phyloP scores from a whole-genome alignment of 2,797 vertebrate species.

The Coregonus ussuriensis region DNA sequence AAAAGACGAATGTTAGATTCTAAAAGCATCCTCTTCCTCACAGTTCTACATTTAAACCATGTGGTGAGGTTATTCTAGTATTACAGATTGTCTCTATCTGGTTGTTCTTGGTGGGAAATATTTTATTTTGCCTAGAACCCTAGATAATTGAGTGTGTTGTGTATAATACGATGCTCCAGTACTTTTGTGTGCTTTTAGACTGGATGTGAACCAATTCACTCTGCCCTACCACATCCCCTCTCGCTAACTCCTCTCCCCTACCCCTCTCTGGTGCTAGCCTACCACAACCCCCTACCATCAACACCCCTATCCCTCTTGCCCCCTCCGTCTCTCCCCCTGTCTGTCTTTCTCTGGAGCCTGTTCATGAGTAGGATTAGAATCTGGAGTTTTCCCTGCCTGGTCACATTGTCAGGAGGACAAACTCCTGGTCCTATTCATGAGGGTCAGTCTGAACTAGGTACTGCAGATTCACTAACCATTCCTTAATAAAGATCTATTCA shows the following conservation, averaged over 20 bases:
- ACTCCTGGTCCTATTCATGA: slow-evolving; percentile 34
- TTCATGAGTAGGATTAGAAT: background rate
- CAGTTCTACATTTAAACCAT: background rate
- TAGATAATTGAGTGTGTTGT: background rate
- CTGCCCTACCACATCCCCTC: background rate
- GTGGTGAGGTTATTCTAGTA: slow-evolving; percentile 6
- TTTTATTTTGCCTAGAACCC: background rate
- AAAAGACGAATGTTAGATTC: too few relatives aligned
- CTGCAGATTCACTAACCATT: background rate
- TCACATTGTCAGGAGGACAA: background rate
- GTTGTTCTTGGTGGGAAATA: background rate
- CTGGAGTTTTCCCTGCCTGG: background rate
- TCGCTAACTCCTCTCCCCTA: background rate
- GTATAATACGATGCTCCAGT: background rate
- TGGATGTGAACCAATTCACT: background rate
- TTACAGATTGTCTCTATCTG: background rate
- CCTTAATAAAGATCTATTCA: background rate
- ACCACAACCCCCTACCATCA: background rate
- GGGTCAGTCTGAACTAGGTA: slow-evolving; percentile 32
- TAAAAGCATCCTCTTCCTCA: background rate
- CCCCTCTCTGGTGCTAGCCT: background rate
- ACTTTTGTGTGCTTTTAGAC: background rate
- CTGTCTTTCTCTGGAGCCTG: background rate
- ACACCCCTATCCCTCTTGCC: background rate
- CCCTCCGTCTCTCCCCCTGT: too few relatives aligned